phyloP scores from a whole-genome alignment of 2,113 vertebrate genomes.

The Anolis sagrei region DNA sequence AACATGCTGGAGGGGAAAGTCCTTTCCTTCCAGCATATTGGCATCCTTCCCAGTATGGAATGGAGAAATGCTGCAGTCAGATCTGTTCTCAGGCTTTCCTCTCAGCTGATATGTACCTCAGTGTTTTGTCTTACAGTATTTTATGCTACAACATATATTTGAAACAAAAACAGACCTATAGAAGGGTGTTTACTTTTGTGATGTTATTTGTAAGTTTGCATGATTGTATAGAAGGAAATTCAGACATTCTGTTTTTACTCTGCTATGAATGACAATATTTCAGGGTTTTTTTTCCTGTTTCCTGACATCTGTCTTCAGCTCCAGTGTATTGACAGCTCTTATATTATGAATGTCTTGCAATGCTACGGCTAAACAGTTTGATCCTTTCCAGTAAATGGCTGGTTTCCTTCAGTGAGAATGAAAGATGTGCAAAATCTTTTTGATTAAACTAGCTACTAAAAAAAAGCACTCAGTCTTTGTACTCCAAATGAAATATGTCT shows the following conservation, averaged over 20 bases:
- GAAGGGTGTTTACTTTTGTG: not conserved
- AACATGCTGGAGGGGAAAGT: not conserved
- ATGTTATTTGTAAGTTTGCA: not conserved
- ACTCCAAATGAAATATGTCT: not conserved
- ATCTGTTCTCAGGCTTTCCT: not conserved
- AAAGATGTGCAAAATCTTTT: constrained; percentile 19
- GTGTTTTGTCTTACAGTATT: too few species aligned
- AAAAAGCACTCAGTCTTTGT: not conserved
- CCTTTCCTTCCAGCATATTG: too few species aligned
- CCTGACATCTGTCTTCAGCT: not conserved
- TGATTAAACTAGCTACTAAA: constrained; percentile 20
- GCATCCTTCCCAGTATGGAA: too few species aligned
- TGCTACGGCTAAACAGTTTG: not conserved
- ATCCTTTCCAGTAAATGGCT: not conserved
- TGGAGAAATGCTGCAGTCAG: too few species aligned
- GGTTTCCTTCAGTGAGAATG: not conserved
- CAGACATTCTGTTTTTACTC: not conserved
- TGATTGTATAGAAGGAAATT: not conserved
- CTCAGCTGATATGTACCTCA: not conserved
- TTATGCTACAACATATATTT: not conserved
- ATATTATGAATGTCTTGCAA: not conserved
- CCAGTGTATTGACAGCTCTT: not conserved
- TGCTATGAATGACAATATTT: not conserved
- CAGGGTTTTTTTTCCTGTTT: not conserved
- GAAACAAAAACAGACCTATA: not conserved